These are phyloP conservation scores for Tiaroga cobitis DNA, from an alignment of 2,797 vertebrate genomes.

Conservation along the genomic window DNA sequence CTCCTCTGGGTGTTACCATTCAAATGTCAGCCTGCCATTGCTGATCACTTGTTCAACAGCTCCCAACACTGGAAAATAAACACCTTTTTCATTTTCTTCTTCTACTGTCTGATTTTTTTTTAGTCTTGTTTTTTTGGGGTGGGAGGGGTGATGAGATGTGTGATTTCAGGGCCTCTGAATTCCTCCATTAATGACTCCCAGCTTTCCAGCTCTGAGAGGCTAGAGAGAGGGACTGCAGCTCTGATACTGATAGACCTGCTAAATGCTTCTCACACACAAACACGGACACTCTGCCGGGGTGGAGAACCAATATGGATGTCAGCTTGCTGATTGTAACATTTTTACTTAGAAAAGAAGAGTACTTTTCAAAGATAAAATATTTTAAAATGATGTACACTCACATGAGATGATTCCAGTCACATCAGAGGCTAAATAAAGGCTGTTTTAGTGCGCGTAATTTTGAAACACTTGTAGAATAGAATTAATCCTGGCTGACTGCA, in stretches of 20 bases:
- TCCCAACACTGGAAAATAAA: conserved; percentile 57
- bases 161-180: conserved; percentile 66
- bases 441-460: too few species aligned
- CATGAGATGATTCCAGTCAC: neutral
- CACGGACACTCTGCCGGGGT: conserved; percentile 4
- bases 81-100: conserved; percentile 50
- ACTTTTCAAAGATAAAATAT: neutral
- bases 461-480: neutral
- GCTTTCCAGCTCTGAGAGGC: conserved; percentile 51
- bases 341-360: neutral
- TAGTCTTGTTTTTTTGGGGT: conserved; percentile 35
- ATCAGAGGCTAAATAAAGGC: neutral
- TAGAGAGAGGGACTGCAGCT: conserved; percentile 38
- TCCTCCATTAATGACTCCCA: conserved; percentile 65
- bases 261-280: conserved; percentile 26
- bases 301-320: neutral
- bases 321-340: neutral
- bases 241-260: conserved; percentile 36
- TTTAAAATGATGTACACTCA: neutral
- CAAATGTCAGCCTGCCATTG: conserved; percentile 54
- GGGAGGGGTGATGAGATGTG: conserved; percentile 57
- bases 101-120: conserved; percentile 35
- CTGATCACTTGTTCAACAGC: conserved; percentile 59
- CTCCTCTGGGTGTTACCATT: conserved; percentile 58
- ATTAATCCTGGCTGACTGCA: neutral